Base-by-base conservation (phyloP, 2,888 invertebrate species). In the Lepetodrilus schrolli region DNA sequence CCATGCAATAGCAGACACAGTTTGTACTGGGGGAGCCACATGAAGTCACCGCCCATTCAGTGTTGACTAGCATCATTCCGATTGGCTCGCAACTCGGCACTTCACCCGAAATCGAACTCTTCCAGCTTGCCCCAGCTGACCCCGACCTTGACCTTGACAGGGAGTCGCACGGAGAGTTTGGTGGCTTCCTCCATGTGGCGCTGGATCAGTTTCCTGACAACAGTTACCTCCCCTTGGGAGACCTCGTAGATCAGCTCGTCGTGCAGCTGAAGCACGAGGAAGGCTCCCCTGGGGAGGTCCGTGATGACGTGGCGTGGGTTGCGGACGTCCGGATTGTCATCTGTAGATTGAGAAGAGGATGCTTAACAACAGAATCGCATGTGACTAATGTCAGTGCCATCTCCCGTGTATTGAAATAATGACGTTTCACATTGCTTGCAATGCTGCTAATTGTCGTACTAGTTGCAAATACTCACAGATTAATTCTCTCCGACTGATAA, bases 231-330 rank as follows among this genome's bases (percentile, higher is more conserved):
- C 2, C 92, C 90, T 73, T 92, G 89, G 8, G 93, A 93, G 2
- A 96, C 95, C 93, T 99, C 98, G 88, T 96, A 98, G 34, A 99
- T 93, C 1, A 99, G 92, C 92, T 99, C 99, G 91, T 99, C 99
- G 90, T 99, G 99, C 84, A 99, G 92, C 90, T 98, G 97, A 26
- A 99, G 92, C 2, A 98, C 94, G 13, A 98, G 93, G 77, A 83
- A 88, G 4, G 88, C 90, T 10, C 90, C 90, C 93, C 93, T 0
- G 43, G 43, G 43, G 17, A 43, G 13, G 43, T 10, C 43, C 13
- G n/a, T n/a, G n/a, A n/a, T n/a, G 4, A n/a, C 1, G 17, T 48
- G 7, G 4, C 48, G 4, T 4, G 48, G 21, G 21, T 4, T 3
- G 4, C 17, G 2, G 17, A 4, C 3, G 17, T 48, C 48, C 21